phyloP scores from a whole-genome alignment of 2,797 vertebrate species.

The Gallirallus australis region DNA sequence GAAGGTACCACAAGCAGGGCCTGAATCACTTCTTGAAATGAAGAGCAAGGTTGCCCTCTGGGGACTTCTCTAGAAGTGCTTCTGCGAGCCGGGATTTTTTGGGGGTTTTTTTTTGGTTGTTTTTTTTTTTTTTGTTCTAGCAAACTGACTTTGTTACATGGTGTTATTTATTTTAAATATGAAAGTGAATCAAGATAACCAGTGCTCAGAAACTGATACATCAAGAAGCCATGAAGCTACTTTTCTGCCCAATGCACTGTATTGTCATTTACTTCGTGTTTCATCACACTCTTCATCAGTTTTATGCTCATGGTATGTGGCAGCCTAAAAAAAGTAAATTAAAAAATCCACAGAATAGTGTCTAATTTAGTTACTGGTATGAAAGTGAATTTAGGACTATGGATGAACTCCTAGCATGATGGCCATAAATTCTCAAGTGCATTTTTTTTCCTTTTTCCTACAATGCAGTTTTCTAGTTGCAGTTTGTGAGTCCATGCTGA shows the following conservation, averaged over 20 bases:
- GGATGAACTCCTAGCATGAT: rapidly evolving
- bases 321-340: background rate
- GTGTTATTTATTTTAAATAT: background rate
- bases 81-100: background rate
- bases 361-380: background rate
- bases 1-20: background rate
- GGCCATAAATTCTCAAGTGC: background rate
- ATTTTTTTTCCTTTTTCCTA: background rate
- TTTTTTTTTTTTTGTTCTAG: background rate
- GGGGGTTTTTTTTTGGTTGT: background rate
- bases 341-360: background rate
- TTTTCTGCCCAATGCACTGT: background rate
- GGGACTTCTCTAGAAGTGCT: background rate
- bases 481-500: background rate
- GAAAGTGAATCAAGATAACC: background rate
- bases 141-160: background rate
- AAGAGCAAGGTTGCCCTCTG: slow-evolving; percentile 69
- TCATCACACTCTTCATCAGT: background rate
- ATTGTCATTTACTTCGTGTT: background rate
- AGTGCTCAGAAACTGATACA: background rate
- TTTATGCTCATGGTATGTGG: background rate
- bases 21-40: background rate
- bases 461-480: background rate
- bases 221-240: rapidly evolving
- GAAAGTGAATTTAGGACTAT: background rate